phyloP scores from a whole-genome alignment of 2,113 vertebrate species.

The Taxidea taxus region DNA sequence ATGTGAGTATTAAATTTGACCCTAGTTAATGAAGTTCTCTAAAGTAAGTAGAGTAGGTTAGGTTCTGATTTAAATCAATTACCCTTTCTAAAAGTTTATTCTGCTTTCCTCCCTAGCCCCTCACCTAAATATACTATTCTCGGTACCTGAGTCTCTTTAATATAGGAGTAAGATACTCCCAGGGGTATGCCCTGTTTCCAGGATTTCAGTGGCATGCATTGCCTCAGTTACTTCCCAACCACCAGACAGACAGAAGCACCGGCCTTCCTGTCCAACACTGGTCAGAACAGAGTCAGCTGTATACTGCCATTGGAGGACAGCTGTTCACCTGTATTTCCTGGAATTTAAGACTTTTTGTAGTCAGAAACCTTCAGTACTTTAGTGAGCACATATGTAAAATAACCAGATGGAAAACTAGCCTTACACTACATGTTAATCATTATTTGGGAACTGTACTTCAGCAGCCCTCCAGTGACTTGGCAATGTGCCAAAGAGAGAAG shows the following conservation, averaged over 20 bases:
- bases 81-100: neutral
- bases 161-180: neutral
- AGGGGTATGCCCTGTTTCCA: neutral
- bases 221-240: neutral
- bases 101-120: neutral
- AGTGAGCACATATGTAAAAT: slow-evolving; percentile 22
- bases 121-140: neutral
- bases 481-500: neutral
- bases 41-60: neutral
- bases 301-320: neutral
- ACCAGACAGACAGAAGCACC: neutral
- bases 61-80: neutral
- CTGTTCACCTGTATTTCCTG: neutral
- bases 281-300: neutral
- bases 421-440: slow-evolving; percentile 44
- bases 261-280: neutral
- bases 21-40: neutral
- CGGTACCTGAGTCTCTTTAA: neutral
- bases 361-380: neutral
- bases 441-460: slow-evolving; percentile 51
- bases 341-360: slow-evolving; percentile 14
- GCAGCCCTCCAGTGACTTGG: slow-evolving; percentile 37
- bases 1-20: neutral
- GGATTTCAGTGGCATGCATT: rapidly evolving
- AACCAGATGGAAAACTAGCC: slow-evolving; percentile 51